Conservation (phyloP, 2,888 invertebrate species). For the Portevinia maculata region DNA sequence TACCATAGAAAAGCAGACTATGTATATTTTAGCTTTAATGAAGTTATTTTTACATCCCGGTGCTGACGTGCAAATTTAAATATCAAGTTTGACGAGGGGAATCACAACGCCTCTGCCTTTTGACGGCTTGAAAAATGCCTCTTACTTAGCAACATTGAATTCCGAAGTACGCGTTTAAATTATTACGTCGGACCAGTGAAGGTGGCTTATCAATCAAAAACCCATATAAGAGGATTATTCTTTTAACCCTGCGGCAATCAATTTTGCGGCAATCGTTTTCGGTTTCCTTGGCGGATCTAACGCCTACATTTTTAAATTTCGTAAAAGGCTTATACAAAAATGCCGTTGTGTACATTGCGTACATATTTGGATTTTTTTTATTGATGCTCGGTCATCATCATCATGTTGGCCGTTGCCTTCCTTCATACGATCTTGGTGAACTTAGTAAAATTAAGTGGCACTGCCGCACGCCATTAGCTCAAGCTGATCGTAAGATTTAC, state of each 20-base stretch:
- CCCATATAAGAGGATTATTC: conserved; percentile 16
- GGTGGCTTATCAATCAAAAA: conserved; percentile 10
- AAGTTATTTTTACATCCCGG: conserved; percentile 8
- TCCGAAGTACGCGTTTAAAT: not conserved
- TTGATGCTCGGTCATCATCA: not conserved
- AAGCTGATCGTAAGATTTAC: conserved; percentile 44
- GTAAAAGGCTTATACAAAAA: conserved; percentile 26
- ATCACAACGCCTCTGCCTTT: conserved; percentile 60
- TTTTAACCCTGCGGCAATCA: conserved; percentile 13
- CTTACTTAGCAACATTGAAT: not conserved
- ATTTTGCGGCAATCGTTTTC: not conserved
- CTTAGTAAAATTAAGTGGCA: conserved; percentile 34
- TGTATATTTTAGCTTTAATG: conserved; percentile 5
- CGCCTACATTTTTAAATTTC: conserved; percentile 19
- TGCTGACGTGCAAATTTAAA: conserved; percentile 41
- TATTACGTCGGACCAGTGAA: not conserved
- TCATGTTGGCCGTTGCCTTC: conserved; percentile 26
- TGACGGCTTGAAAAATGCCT: conserved; percentile 1
- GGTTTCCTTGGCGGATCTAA: conserved; percentile 20
- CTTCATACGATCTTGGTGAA: conserved; percentile 33
- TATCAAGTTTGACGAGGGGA: conserved; percentile 54
- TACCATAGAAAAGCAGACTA: conserved; percentile 8
- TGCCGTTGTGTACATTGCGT: conserved; percentile 22
- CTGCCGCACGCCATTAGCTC: not conserved
- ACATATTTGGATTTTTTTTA: not conserved